These are phyloP conservation scores for Circaetus cinerascens DNA, from an alignment of 2,113 vertebrate species.

Conservation along the genomic window DNA sequence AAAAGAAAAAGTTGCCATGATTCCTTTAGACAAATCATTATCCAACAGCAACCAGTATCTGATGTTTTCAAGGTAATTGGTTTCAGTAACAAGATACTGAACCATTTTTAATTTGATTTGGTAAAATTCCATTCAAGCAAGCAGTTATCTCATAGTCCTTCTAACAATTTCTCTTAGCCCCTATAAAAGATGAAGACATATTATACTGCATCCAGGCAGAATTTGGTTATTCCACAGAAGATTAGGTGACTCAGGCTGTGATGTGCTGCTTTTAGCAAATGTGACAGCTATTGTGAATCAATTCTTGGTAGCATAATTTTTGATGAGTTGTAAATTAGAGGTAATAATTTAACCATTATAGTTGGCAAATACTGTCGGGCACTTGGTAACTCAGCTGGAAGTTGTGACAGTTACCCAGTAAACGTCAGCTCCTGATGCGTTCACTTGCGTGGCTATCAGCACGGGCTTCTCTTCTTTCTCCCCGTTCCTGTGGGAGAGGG, in stretches of 20 bases:
- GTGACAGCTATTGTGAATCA: neutral
- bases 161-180: neutral
- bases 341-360: fast-evolving
- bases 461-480: fast-evolving
- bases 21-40: neutral
- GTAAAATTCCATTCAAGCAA: neutral
- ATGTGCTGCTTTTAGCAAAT: neutral
- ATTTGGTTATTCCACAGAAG: neutral
- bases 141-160: neutral
- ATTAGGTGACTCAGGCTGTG: neutral
- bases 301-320: neutral
- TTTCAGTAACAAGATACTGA: neutral
- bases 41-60: neutral
- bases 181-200: fast-evolving
- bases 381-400: neutral
- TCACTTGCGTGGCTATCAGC: fast-evolving
- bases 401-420: neutral
- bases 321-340: neutral
- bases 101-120: neutral
- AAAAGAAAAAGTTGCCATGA: neutral
- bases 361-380: neutral
- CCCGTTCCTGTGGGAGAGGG: fast-evolving
- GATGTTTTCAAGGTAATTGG: neutral
- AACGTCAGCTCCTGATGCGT: fast-evolving
- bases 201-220: neutral